Evolutionary conservation across 2,797 vertebrate genomes (phyloP), one percentile per base, ranked within the genome.

Genomic region (Oryzias sinensis): DNA sequence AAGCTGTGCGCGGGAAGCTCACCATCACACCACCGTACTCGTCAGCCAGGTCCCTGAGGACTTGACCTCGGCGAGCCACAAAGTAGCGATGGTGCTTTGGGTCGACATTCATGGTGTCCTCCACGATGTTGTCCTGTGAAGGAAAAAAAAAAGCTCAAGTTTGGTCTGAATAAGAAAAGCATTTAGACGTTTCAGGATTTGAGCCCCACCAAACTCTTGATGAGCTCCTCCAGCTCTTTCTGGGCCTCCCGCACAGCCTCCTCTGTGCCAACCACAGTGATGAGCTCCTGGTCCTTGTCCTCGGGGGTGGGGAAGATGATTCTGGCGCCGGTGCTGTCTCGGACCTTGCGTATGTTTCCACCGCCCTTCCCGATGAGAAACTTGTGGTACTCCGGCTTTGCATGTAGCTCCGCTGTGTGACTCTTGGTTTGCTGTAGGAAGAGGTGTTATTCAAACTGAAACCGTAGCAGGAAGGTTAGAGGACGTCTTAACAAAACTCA

Each of bases 341-440:
- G 95, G 65, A 99, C 97, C 79, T 97, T 98, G 16, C 96, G 95
- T 79, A 99, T 99, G 86, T 98, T 99, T 76, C 93, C 94, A 0
- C 97, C 97, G 4, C 97, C 97, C 76, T 98, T 98, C 20, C 97
- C 97, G 0, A 99, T 99, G 43, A 99, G 93, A 90, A 99, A 99
- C 76, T 98, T 99, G 91, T 99, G 97, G 82, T 99, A 99, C 59
- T 99, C 97, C 0, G 97, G 96, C 81, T 99, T 99, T 45, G 97
- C 97, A 5, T 92, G 94, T 65, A 99, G 91, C 86, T 99, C 97
- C 0, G 93, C 95, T 0, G 96, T 97, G 74, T 95, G 95, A 74
- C 95, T 99, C 89, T 97, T 99, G 1, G 90, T 99, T 98, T 99
- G 97, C 97, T 99, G 72, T 9, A 14, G 2, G 3, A 24, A 20